These are phyloP conservation scores for Formica selysi DNA, from an alignment of 1,140 invertebrate species.

Conservation along the genomic window DNA sequence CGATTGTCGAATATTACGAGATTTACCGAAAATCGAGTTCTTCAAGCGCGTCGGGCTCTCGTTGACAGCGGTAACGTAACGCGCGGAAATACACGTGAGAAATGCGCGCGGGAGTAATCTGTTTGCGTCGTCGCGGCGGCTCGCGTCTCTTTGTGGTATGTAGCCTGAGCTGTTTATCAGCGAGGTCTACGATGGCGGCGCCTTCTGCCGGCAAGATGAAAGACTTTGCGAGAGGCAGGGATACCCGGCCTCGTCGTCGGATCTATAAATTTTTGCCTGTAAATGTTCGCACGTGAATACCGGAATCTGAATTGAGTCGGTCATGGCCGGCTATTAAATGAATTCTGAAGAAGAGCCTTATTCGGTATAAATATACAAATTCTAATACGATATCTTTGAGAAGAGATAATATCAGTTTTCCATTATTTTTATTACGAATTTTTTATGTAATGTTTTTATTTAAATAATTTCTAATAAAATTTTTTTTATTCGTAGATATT, in stretches of 20 bases:
- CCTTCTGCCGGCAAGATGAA: constrained; percentile 49
- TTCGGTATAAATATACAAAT: not conserved
- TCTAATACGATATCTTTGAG: not conserved
- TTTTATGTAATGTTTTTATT: no score
- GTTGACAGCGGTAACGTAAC: not conserved
- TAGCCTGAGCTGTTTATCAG: constrained; percentile 68
- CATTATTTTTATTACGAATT: no score
- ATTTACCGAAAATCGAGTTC: not conserved
- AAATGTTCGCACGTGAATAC: not conserved
- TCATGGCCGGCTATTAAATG: not conserved
- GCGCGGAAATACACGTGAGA: constrained; percentile 7
- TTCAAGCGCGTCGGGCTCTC: not conserved
- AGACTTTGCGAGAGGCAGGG: constrained; percentile 22
- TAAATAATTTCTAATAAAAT: no score
- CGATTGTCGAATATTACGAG: not conserved
- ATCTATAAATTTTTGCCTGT: not conserved
- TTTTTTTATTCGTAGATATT: no score
- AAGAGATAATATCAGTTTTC: no score
- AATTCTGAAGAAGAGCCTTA: not conserved
- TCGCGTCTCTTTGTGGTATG: constrained; percentile 53
- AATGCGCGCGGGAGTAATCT: not conserved
- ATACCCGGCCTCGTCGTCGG: constrained; percentile 11
- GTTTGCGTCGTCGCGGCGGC: constrained; percentile 44
- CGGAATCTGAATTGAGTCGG: not conserved
- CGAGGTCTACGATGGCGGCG: constrained; percentile 17